Evolutionary conservation across 1,140 invertebrate species (phyloP).

Genomic region (Parasteatoda tepidariorum): DNA sequence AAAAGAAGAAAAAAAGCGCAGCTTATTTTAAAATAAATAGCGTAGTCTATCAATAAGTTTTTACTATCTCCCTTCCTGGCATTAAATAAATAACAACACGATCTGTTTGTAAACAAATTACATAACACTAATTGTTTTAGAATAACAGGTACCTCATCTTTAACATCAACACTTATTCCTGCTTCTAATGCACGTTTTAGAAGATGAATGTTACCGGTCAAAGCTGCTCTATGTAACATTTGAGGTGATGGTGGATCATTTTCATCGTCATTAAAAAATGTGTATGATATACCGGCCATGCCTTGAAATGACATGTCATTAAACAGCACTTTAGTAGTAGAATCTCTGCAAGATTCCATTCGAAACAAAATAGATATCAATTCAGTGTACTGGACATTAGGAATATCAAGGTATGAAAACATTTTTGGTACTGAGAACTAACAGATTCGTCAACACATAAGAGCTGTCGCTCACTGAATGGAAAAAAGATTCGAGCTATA

Average conservation of each 20-base stretch:
- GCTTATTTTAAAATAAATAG: too few relatives aligned
- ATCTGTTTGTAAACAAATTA: too few relatives aligned
- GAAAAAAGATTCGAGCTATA: neutral
- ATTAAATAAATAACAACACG: too few relatives aligned
- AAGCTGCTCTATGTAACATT: conserved; percentile 87
- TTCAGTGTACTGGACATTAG: neutral
- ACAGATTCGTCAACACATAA: neutral
- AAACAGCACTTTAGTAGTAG: neutral
- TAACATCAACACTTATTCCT: conserved; percentile 92
- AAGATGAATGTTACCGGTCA: conserved; percentile 82
- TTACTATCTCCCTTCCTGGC: too few relatives aligned
- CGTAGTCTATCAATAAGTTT: too few relatives aligned
- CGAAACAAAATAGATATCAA: neutral
- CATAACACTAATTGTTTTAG: too few relatives aligned
- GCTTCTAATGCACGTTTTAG: conserved; percentile 85
- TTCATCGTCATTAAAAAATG: conserved; percentile 70
- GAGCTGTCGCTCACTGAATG: neutral
- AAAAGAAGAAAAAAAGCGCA: too few relatives aligned
- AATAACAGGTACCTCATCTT: conserved; percentile 89
- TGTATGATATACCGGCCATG: conserved; percentile 32
- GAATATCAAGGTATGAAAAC: neutral
- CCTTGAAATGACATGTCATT: conserved; percentile 40
- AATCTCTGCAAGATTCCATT: conserved; percentile 16
- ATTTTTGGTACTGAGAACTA: neutral
- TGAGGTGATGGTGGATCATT: conserved; percentile 92